Base-by-base conservation (phyloP, 2,113 vertebrate genomes). In the Alectura lathami region DNA sequence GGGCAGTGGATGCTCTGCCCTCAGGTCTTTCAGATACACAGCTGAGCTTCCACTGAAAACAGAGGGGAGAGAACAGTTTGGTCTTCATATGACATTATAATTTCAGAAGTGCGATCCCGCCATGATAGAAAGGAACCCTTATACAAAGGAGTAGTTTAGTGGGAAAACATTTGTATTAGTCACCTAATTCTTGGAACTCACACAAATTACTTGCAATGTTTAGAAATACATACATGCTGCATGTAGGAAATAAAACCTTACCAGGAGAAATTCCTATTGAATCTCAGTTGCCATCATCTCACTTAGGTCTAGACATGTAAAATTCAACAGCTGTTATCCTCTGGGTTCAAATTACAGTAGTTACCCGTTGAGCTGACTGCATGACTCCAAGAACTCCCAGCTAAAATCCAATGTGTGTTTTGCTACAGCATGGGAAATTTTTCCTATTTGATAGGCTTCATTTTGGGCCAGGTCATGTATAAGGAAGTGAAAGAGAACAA, bases 401-500 rank as follows among this genome's bases (percentile, higher is more conserved):
- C 6, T 77, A 66, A 88, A 94, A 70, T 36, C 6, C 30, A 57
- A 20, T 26, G 70, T 12, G 5, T 8, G 29, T 47, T 85, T 82
- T 87, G 40, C 26, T 56, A 98, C 93, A 75, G 60, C 96, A 97
- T 72, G 91, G 95, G 32, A 97, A 97, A 22, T 94, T 97, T 91
- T 97, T 94, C 67, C 78, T 95, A 15, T 98, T 98, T 68, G 95
- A 97, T 60, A 86, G 96, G 42, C 94, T 93, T 29, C 23, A 54
- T 13, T 90, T 97, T 34, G 91, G 96, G 40, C 91, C 97, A 93
- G 96, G 94, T 79, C 96, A 97, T 16, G 91, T 94, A 38, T 96
- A 97, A 68, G 88, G 94, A 86, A 95, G 93, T 23, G 96, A 90
- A 98, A 94, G 11, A 82, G 45, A 83, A 9, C 15, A 85, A 87